A percentile compares a stretch with the other conserved stretches of the same genome.
phyloP scores from a whole-genome alignment of 1,140 invertebrate genomes.

The Scaptomyza hsui region DNA sequence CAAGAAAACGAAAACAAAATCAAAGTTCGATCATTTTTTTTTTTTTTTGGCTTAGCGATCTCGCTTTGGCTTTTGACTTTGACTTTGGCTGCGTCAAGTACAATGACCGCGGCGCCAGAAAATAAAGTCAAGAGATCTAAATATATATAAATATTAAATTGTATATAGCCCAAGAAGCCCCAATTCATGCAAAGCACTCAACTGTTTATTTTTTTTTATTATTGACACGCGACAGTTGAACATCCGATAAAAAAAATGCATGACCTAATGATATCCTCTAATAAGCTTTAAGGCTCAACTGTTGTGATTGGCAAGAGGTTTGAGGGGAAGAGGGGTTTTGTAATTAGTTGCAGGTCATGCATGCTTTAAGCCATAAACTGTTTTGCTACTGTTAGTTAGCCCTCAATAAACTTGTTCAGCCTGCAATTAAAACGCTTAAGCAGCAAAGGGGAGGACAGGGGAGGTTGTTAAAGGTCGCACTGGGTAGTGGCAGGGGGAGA shows the following conservation, averaged over 20 bases:
- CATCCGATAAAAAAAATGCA: constrained; percentile 5
- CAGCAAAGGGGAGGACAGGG: neutral
- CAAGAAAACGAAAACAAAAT: constrained; percentile 59
- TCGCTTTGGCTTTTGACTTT: constrained; percentile 29
- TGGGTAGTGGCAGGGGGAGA: neutral
- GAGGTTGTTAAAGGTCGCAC: constrained; percentile 26
- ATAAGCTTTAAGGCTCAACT: neutral
- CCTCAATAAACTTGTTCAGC: constrained; percentile 34
- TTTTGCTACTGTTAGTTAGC: constrained; percentile 35
- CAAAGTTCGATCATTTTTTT: constrained; percentile 32
- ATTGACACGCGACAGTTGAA: constrained; percentile 2
- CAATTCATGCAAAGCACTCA: neutral
- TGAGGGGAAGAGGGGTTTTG: neutral
- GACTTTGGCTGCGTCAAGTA: constrained; percentile 50
- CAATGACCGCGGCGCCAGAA: constrained; percentile 58
- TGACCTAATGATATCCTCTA: neutral
- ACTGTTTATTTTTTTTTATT: neutral
- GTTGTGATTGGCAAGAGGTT: neutral
- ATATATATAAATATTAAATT: constrained; percentile 1
- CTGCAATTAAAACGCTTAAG: constrained; percentile 16
- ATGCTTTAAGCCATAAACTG: constrained; percentile 19
- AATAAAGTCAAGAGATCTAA: constrained; percentile 4
- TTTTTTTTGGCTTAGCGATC: constrained; percentile 5
- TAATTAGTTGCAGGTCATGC: constrained; percentile 4
- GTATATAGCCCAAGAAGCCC: neutral